These are phyloP conservation scores for Melanotaenia boesemani DNA, from an alignment of 2,797 vertebrate genomes.

Conservation along the genomic window DNA sequence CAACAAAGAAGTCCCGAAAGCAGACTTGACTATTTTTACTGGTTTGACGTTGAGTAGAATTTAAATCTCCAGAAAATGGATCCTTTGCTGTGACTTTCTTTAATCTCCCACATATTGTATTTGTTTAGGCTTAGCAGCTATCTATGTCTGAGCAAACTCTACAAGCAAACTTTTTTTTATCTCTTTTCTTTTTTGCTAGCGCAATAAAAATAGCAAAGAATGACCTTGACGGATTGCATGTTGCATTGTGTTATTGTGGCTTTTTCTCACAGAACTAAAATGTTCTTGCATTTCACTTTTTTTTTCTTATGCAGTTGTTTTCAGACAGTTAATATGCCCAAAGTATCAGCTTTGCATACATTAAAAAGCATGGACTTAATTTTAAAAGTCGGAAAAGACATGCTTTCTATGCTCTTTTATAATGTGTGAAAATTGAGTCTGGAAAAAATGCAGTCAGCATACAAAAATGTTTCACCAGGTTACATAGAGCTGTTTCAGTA, in stretches of 20 bases:
- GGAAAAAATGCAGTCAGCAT: not conserved
- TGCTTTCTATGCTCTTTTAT: not conserved
- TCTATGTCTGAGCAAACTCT: slow-evolving; percentile 39
- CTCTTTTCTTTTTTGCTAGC: slow-evolving; percentile 22
- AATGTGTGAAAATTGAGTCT: not conserved
- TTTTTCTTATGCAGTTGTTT: not conserved
- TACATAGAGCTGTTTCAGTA: not conserved
- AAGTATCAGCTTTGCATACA: not conserved
- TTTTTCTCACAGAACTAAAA: slow-evolving; percentile 25
- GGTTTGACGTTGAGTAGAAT: too few relatives aligned
- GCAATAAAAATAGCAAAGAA: slow-evolving; percentile 35
- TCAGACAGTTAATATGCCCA: not conserved
- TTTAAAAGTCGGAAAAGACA: not conserved
- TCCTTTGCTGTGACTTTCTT: not conserved
- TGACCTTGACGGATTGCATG: slow-evolving; percentile 58
- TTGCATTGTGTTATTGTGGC: slow-evolving; percentile 26
- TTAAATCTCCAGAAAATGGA: not conserved
- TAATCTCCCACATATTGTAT: slow-evolving; percentile 22
- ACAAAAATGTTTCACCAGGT: not conserved
- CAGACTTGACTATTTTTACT: not conserved
- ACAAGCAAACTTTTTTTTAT: not conserved
- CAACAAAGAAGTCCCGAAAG: not conserved
- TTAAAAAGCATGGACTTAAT: not conserved
- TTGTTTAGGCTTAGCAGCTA: slow-evolving; percentile 47
- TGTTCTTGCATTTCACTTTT: not conserved